Conservation (phyloP, 1,140 invertebrate species). For the Eulimnadia texana region DNA sequence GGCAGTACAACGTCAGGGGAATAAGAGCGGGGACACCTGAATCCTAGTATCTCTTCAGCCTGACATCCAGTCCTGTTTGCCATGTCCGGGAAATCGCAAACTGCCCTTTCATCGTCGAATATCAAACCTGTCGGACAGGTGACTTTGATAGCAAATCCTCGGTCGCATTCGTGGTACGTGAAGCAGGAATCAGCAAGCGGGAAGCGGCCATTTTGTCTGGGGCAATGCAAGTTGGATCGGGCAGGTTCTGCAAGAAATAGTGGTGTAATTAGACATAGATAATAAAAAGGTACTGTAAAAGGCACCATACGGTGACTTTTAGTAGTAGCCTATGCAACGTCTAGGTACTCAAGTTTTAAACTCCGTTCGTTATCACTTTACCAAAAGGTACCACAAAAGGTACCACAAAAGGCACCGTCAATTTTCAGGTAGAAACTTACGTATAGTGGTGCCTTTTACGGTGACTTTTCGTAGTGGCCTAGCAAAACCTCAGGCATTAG, state of each 20-base stretch:
- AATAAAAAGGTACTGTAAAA: background rate
- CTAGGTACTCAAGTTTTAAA: too few relatives aligned
- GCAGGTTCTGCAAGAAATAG: background rate
- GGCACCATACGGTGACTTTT: too few relatives aligned
- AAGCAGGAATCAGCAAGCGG: background rate
- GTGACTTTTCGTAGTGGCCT: too few relatives aligned
- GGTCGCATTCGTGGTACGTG: constrained; percentile 3
- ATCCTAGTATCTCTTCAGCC: constrained; percentile 22
- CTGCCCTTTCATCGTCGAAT: constrained; percentile 25
- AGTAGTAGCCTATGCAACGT: too few relatives aligned
- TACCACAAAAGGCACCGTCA: background rate
- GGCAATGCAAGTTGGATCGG: constrained; percentile 2
- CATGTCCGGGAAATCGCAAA: constrained; percentile 25
- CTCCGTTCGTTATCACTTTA: too few relatives aligned
- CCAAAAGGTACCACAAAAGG: too few relatives aligned
- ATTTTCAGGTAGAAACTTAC: too few relatives aligned
- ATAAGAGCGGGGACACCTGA: constrained; percentile 26
- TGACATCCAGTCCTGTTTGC: constrained; percentile 16
- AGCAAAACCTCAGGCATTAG: too few relatives aligned
- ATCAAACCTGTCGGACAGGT: constrained; percentile 25
- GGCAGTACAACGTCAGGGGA: constrained; percentile 22
- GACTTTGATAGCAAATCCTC: background rate
- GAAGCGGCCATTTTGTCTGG: background rate
- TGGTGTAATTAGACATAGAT: too few relatives aligned
- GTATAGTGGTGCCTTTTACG: too few relatives aligned